Conservation (phyloP, 1,140 invertebrate species). For the Lucilia sericata region DNA sequence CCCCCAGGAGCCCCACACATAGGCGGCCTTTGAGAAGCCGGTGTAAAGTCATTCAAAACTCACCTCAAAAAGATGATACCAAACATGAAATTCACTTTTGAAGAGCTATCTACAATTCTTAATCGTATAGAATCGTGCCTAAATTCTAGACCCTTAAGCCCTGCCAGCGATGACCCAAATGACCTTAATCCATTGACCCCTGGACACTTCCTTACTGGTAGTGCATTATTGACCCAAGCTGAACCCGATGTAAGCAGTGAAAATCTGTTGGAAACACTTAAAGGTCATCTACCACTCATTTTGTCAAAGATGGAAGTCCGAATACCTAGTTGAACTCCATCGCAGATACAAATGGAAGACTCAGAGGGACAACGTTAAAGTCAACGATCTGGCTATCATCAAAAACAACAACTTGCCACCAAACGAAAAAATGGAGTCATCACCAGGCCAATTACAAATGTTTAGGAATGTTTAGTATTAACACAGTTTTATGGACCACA, state of each 20-base stretch:
- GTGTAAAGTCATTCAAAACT: too few species aligned
- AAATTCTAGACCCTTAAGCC: constrained; percentile 35
- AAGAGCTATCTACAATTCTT: constrained; percentile 1
- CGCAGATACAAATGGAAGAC: too few species aligned
- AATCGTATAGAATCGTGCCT: not conserved
- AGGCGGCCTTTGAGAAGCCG: too few species aligned
- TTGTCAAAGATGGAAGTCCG: too few species aligned
- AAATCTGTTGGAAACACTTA: not conserved
- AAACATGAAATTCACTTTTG: constrained; percentile 19
- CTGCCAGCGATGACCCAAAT: constrained; percentile 33
- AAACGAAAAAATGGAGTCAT: not conserved
- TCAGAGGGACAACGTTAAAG: too few species aligned
- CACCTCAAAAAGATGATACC: not conserved
- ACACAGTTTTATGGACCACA: too few species aligned
- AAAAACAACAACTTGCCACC: constrained; percentile 1
- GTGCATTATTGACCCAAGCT: not conserved
- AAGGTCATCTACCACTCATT: not conserved
- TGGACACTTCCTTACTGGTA: constrained; percentile 42
- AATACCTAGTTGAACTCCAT: too few species aligned
- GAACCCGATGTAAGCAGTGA: not conserved
- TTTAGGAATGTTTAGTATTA: too few species aligned
- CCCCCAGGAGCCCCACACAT: too few species aligned
- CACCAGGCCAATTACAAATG: not conserved
- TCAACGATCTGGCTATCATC: too few species aligned
- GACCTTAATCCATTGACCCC: constrained; percentile 31